Base-by-base conservation (phyloP, 2,113 vertebrate genomes). In the Gopherus evgoodei region DNA sequence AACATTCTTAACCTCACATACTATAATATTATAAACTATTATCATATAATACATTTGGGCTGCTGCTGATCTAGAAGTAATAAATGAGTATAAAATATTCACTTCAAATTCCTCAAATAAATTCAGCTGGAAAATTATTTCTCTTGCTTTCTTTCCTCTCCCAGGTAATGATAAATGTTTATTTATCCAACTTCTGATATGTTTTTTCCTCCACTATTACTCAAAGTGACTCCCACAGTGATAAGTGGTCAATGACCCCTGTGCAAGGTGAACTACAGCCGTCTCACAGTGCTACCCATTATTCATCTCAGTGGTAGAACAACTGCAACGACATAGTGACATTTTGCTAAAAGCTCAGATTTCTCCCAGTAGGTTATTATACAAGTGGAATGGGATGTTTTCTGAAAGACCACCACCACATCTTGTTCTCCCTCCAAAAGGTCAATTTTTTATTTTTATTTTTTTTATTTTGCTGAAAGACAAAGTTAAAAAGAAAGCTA, bases 261-360 rank as follows among this genome's bases (percentile, higher is more conserved):
- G 0, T 42, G 49, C 3, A n/a, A 47, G 87, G 89, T 87, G 89
- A 95, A n/a, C 81, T 91, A 29, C 80, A 88, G 79, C 31, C 91
- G 24, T 56, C 87, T 78, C 50, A 59, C 3, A 44, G 79, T 29
- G 11, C 17, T 91, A 87, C 81, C 92, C 13, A 1, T 93, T 95
- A 91, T 82, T 93, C 72, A 90, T 93, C 90, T 91, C 87, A 90
- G 84, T 86, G 50, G 79, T 84, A 54, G 86, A 93, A 95, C 87
- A 95, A 75, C 87, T 84, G 53, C 4, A 17, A 91, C 44, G 95
- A 65, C 84, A 42, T n/a, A 65, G 90, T 95, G 95, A 92, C 91
- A 97, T 96, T 97, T 92, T 88, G 42, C 89, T 97, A 93, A 96
- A 95, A 96, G 86, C 88, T 90, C 72, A 35, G 81, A 35, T 95